Evolutionary conservation across 1,140 invertebrate genomes (phyloP), one percentile per base, ranked within the genome.

Genomic region (Lamellibrachia luymesi): DNA sequence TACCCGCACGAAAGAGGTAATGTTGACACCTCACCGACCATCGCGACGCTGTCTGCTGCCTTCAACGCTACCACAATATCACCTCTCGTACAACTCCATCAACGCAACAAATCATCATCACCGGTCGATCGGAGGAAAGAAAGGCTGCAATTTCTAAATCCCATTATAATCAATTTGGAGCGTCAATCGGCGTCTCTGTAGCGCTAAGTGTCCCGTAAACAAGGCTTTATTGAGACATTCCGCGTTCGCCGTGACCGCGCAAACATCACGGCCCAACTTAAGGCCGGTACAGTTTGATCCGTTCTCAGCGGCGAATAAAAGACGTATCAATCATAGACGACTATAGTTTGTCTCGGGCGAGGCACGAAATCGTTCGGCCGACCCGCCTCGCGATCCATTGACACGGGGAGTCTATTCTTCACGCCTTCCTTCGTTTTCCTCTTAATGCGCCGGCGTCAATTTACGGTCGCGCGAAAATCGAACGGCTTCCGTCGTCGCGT

Each of bases 161-260:
- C 64, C 64, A 80, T 80, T 80, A 80, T 80, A 80, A 80, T 80
- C 64, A 80, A 80, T 80, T 80, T 80, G 64, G 64, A 80, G 64
- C 64, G 64, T 80, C 64, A 80, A 80, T 80, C 64, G 64, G 64
- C 64, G 64, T 80, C 64, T 80, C 13, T 80, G 64, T 80, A 80
- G 64, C 25, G 64, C 64, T 17, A 80, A 80, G 64, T 80, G 64
- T 22, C 64, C 64, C 64, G 64, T 80, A 80, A 80, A 80, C 64
- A 80, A 80, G 64, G 64, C 64, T 80, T 80, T 80, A 80, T 80
- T 80, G 64, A 17, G 64, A 22, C 64, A 80, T 80, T 80, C 64
- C 25, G 64, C 64, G 8, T 6, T 17, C 64, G 64, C 64, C 64
- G 64, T 80, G 64, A 80, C 64, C 64, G 64, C 64, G 64, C 64